phyloP scores from a whole-genome alignment of 2,797 vertebrate genomes.

The Cyclura pinguis region DNA sequence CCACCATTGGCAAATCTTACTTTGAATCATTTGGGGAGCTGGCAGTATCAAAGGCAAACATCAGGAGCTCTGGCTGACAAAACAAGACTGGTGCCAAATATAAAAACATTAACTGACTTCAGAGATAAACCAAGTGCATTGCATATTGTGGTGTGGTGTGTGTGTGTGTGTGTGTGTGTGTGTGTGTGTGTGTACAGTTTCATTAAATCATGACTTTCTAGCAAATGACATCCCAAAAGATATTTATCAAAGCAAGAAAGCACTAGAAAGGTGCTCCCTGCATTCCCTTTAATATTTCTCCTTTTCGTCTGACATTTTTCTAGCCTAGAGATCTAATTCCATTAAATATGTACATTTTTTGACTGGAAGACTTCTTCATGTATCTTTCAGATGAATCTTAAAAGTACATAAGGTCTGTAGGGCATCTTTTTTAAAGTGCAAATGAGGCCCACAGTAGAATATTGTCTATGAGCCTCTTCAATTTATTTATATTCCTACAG shows the following conservation, averaged over 20 bases:
- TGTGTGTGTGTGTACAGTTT: conserved; percentile 55
- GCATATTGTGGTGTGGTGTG: conserved; percentile 69
- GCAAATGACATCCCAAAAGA: conserved; percentile 86
- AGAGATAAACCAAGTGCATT: conserved; percentile 76
- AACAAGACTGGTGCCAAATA: conserved; percentile 77
- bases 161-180: no score
- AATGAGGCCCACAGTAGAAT: conserved; percentile 83
- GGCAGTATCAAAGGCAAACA: conserved; percentile 75
- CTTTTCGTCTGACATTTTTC: conserved; percentile 84
- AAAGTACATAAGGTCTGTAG: conserved; percentile 85
- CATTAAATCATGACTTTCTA: conserved; percentile 83
- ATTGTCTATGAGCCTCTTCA: conserved; percentile 82
- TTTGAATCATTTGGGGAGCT: conserved; percentile 73
- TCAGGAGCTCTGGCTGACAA: conserved; percentile 76
- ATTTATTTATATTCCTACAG: conserved; percentile 86
- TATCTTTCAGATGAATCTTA: conserved; percentile 87
- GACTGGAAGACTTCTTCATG: conserved; percentile 83
- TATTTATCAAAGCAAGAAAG: conserved; percentile 87
- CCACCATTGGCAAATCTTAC: conserved; percentile 69
- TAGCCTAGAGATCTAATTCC: conserved; percentile 85
- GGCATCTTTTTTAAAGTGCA: conserved; percentile 86
- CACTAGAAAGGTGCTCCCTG: conserved; percentile 80
- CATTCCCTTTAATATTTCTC: conserved; percentile 84
- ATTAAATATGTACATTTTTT: conserved; percentile 88
- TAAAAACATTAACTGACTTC: conserved; percentile 79